Evolutionary conservation across 2,113 vertebrate species (phyloP).

Genomic region (Daphoenositta chrysoptera): DNA sequence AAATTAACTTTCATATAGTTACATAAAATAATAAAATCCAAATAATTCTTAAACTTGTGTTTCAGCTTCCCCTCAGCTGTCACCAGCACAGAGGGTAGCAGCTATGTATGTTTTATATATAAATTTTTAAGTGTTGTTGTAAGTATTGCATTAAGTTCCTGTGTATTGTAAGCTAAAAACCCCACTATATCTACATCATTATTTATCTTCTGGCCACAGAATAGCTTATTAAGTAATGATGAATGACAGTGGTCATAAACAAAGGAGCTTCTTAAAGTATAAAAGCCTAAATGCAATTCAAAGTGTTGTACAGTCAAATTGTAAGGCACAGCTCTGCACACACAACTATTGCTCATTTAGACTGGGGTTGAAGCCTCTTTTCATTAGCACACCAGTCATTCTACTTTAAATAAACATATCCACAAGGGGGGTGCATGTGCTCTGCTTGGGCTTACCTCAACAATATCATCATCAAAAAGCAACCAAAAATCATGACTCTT

Average conservation of each 20-base stretch:
- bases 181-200: background rate
- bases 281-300: background rate
- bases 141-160: background rate
- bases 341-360: background rate
- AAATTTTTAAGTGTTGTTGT: background rate
- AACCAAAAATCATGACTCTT: constrained; percentile 87
- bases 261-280: background rate
- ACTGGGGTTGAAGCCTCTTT: background rate
- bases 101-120: background rate
- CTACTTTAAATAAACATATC: background rate
- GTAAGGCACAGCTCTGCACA: background rate
- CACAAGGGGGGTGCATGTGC: accelerated
- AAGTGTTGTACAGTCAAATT: background rate
- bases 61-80: background rate
- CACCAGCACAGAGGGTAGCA: background rate
- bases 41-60: background rate
- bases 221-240: background rate
- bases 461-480: constrained; percentile 85
- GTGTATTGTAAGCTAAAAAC: background rate
- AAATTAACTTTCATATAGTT: background rate
- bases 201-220: background rate
- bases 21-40: background rate
- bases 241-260: background rate
- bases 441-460: constrained; percentile 76
- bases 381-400: background rate